These are phyloP conservation scores for Mythimna loreyi DNA, from an alignment of 2,888 invertebrate genomes.

Conservation along the genomic window DNA sequence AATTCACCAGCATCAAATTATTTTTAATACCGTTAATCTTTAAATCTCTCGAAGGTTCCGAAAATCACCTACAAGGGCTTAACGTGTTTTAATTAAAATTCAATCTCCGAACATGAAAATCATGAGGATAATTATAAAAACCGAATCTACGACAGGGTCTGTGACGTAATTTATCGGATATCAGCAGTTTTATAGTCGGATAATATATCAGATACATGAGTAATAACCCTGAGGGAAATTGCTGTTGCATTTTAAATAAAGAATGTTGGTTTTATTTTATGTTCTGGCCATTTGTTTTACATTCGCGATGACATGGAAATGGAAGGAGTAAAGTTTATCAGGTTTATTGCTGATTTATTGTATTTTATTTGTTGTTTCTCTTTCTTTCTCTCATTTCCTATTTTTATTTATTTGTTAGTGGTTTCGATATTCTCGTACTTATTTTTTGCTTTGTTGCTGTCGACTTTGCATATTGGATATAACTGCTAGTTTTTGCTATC, in stretches of 20 bases:
- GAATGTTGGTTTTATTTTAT: constrained; percentile 38
- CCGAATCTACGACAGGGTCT: constrained; percentile 28
- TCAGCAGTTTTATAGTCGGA: constrained; percentile 40
- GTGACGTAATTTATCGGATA: constrained; percentile 35
- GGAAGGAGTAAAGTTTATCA: constrained; percentile 25
- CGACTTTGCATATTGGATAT: neutral
- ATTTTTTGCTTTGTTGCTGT: neutral
- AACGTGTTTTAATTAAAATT: constrained; percentile 50
- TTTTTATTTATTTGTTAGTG: neutral
- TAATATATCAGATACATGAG: constrained; percentile 53
- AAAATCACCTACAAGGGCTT: constrained; percentile 23
- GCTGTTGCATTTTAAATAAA: constrained; percentile 55
- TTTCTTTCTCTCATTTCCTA: neutral
- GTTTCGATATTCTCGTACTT: neutral
- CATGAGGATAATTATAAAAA: constrained; percentile 49
- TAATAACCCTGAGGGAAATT: constrained; percentile 53
- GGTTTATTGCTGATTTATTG: constrained; percentile 12
- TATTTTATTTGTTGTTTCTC: constrained; percentile 18
- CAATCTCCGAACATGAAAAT: constrained; percentile 37
- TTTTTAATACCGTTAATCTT: constrained; percentile 7
- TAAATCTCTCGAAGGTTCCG: constrained; percentile 7
- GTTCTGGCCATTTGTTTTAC: constrained; percentile 36
- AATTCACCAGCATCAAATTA: constrained; percentile 10
- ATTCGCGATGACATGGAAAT: constrained; percentile 47
- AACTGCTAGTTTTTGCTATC: neutral